Evolutionary conservation across 2,888 invertebrate genomes (phyloP).

Genomic region (Adela reaumurella): DNA sequence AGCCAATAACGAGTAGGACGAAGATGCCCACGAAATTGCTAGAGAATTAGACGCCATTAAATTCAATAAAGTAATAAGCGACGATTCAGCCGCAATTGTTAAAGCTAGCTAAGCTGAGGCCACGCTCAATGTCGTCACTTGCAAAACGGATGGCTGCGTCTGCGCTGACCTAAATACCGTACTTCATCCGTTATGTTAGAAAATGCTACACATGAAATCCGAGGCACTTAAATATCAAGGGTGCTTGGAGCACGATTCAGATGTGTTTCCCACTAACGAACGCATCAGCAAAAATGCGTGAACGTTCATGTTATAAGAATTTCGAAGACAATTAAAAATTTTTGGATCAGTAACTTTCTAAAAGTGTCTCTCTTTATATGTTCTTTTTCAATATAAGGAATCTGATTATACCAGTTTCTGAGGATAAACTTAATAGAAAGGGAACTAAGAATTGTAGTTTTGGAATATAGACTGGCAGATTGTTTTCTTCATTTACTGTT

Average conservation of each 20-base stretch:
- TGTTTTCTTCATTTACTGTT: no score
- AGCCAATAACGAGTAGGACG: background rate
- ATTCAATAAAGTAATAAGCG: background rate
- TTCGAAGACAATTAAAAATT: no score
- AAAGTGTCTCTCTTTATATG: no score
- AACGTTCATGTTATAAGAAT: no score
- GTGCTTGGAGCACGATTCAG: constrained; percentile 20
- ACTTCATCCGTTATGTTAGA: background rate
- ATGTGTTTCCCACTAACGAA: no score
- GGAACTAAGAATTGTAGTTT: no score
- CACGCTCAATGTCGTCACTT: background rate
- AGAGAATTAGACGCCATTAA: background rate
- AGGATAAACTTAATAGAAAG: no score
- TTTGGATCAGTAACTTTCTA: no score
- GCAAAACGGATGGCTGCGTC: background rate
- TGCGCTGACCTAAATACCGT: background rate
- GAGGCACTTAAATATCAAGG: constrained; percentile 21
- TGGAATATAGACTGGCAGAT: no score
- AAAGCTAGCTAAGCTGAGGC: background rate
- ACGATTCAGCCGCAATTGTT: background rate
- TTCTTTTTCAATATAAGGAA: no score
- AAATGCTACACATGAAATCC: constrained; percentile 20
- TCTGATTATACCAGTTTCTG: no score
- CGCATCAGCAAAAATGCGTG: no score
- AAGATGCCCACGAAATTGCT: background rate